Evolutionary conservation across 2,888 invertebrate genomes (phyloP).

Genomic region (Crematogaster levior): DNA sequence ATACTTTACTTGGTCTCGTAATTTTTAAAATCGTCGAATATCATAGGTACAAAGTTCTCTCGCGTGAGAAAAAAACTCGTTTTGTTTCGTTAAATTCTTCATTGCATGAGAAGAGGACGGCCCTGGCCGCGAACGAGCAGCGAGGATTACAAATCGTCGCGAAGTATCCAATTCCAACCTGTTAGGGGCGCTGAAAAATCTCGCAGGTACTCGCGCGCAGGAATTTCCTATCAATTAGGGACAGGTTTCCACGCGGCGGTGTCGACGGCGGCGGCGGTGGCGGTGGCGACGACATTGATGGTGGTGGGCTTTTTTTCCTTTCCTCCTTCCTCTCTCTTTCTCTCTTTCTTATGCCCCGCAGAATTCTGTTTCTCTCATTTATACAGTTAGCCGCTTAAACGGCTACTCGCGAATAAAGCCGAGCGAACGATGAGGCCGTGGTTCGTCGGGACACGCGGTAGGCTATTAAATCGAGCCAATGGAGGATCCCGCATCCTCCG

Average conservation of each 20-base stretch:
- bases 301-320: slow-evolving; percentile 58
- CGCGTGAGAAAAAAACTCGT: slow-evolving; percentile 31
- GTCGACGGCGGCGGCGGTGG: slow-evolving; percentile 57
- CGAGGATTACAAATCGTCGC: slow-evolving; percentile 80
- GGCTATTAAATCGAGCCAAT: slow-evolving; percentile 45
- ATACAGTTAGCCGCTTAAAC: slow-evolving; percentile 79
- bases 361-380: slow-evolving; percentile 80
- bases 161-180: slow-evolving; percentile 81
- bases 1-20: not conserved
- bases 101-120: slow-evolving; percentile 35
- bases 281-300: slow-evolving; percentile 38
- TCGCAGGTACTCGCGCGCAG: slow-evolving; percentile 74
- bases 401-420: slow-evolving; percentile 64
- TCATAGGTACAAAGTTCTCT: not conserved
- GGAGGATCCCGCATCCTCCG: slow-evolving; percentile 29
- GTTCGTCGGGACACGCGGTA: slow-evolving; percentile 39
- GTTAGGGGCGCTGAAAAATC: slow-evolving; percentile 80
- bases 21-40: not conserved
- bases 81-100: slow-evolving; percentile 22
- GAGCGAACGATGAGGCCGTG: slow-evolving; percentile 47
- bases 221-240: slow-evolving; percentile 85
- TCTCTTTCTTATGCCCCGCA: slow-evolving; percentile 69
- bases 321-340: slow-evolving; percentile 56
- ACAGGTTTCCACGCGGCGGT: slow-evolving; percentile 81
- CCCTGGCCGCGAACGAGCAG: slow-evolving; percentile 53